Evolutionary conservation across 2,113 vertebrate genomes (phyloP), one percentile per base, ranked within the genome.

Genomic region (Mirza zaza): DNA sequence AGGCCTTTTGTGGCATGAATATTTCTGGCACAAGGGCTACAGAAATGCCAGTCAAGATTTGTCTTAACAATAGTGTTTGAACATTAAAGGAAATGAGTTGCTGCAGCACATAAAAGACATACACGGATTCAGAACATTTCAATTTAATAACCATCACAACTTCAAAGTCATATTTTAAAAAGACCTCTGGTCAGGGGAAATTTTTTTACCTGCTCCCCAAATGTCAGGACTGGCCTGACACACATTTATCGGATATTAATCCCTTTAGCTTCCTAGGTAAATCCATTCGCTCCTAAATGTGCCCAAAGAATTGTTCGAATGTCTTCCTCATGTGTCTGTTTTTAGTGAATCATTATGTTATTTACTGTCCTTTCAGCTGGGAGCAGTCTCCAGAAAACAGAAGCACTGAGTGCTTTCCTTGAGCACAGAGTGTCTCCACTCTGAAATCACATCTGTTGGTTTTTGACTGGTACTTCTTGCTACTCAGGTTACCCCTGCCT

Each of bases 291-390:
- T n/a, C 50, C 70, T 91, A 63, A 63, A 71, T 48, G 63, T n/a
- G 50, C 48, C 50, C 80, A 68, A 50, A 63, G 39, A 65, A 79
- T 42, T 2, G 1, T 57, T 68, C 32, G 25, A 55, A 13, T 29
- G 10, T 68, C 86, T 95, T 93, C 27, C 34, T 96, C 20, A 0
- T 36, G 42, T 57, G n/a, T 63, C 48, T 55, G n/a, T 61, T 77
- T 92, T 86, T 95, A 91, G 85, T 75, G 87, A 90, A 39, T 84
- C 83, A 76, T 89, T 96, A 42, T 83, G 87, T n/a, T 81, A 87
- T 71, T 97, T 89, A 48, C 73, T 55, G 57, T 84, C 63, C 42
- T 18, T 95, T 89, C 15, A 17, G 63, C 68, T 1, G 4, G 0
- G n/a, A 87, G 52, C 87, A 8, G 50, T 4, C 68, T 90, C 77